Conservation (phyloP, 2,113 vertebrate genomes). For the Crotalus viridis region DNA sequence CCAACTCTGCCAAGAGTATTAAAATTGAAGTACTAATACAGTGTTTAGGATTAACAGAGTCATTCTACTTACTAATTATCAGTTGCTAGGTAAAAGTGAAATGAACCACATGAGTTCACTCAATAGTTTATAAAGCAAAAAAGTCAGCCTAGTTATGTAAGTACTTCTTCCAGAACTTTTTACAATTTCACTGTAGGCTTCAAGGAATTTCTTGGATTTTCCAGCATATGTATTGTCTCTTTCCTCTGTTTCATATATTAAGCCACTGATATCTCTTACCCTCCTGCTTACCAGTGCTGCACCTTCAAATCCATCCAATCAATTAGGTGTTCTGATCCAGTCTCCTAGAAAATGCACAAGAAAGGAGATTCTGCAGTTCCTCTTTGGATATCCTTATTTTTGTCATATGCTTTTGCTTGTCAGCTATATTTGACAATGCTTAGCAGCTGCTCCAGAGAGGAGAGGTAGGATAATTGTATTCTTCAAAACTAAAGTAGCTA, state of each 20-base stretch:
- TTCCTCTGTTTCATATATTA: not conserved
- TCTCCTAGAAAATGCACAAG: not conserved
- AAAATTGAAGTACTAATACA: constrained; percentile 32
- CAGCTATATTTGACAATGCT: not conserved
- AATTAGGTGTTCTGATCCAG: not conserved
- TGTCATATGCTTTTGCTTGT: not conserved
- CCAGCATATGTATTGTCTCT: not conserved
- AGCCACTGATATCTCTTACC: not conserved
- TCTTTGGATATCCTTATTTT: not conserved
- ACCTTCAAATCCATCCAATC: not conserved
- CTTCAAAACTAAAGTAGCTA: not conserved
- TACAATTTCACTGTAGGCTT: not conserved
- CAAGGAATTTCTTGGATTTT: not conserved
- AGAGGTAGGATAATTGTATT: not conserved
- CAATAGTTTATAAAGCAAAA: not conserved
- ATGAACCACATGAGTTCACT: not conserved
- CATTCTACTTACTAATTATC: not conserved
- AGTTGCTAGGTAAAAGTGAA: constrained; percentile 34
- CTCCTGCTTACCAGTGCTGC: not conserved
- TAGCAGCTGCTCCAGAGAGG: not conserved
- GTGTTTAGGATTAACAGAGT: constrained; percentile 41
- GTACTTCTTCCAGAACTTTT: not conserved
- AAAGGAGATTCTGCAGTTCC: not conserved
- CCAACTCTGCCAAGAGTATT: constrained; percentile 27
- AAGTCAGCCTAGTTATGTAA: not conserved